Base-by-base conservation (phyloP, 1,140 invertebrate species). In the Drosophila mayri region DNA sequence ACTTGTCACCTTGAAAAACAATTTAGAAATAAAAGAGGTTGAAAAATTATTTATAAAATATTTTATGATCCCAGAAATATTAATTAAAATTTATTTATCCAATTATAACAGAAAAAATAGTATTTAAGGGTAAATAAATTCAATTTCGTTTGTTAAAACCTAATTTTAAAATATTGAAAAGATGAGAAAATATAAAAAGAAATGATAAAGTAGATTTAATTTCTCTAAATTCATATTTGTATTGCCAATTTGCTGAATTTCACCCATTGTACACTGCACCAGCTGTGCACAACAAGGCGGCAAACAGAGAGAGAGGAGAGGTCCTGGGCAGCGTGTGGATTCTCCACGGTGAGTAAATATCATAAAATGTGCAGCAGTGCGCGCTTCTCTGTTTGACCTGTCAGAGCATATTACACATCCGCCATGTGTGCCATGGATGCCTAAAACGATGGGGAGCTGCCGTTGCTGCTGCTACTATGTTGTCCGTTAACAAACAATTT, bases 361-460 rank as follows among this genome's bases (percentile, higher is more conserved):
- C 68, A 70, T 72, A 70, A 72, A 72, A 72, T 72, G 68, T 72
- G 65, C 68, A 72, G 65, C 68, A 72, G 50, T 30, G 50, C n/a
- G 68, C 52, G 20, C 37, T n/a, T 72, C 66, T 50, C 52, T 60
- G 66, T 72, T 72, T 72, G 70, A 60, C 66, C 70, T 72, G 70
- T 72, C 54, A 60, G 70, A 60, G 70, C 67, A 72, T 72, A 72
- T 72, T 72, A 72, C 70, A 71, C 70, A 72, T 72, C 67, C 66
- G 70, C 67, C 70, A 72, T 60, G 70, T 72, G 70, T 59, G 70
- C 52, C 25, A 25, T 11, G 66, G 22, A 38, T 72, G 43, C 35
- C 52, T 49, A 37, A 72, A 71, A 37, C 66, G 43, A 18, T 16
- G 41, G 44, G 30, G 6, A 72, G 30, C 20, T n/a, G 22, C 22